phyloP scores from a whole-genome alignment of 2,113 vertebrate genomes.

The Opisthocomus hoazin region DNA sequence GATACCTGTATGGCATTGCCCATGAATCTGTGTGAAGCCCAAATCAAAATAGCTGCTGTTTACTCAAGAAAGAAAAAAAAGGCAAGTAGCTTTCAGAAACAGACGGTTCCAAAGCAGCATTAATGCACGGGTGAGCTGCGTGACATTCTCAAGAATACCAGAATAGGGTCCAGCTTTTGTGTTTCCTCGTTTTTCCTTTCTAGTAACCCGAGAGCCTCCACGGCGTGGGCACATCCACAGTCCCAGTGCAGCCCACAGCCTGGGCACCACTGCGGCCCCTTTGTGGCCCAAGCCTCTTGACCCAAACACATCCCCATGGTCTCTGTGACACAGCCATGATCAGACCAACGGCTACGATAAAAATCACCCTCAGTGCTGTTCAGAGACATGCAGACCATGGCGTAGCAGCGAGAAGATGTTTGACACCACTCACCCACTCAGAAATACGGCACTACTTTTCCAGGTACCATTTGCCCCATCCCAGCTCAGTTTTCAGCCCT shows the following conservation, averaged over 20 bases:
- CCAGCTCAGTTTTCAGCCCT: neutral
- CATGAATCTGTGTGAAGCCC: neutral
- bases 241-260: neutral
- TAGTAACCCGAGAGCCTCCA: neutral
- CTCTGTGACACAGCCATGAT: neutral
- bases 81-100: neutral
- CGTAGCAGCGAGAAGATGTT: neutral
- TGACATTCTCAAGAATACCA: neutral
- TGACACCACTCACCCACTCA: neutral
- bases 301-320: neutral
- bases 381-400: neutral
- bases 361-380: neutral
- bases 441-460: neutral
- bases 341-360: accelerated
- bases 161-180: neutral
- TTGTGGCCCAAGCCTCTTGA: neutral
- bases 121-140: neutral
- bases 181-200: neutral
- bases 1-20: neutral
- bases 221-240: accelerated
- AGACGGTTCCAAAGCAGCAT: neutral
- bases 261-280: neutral
- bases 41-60: slow-evolving; percentile 14
- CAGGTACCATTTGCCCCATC: neutral
- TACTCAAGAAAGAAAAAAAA: neutral